Evolutionary conservation across 2,113 vertebrate species (phyloP), one percentile per base, ranked within the genome.

Genomic region (Euleptes europaea): DNA sequence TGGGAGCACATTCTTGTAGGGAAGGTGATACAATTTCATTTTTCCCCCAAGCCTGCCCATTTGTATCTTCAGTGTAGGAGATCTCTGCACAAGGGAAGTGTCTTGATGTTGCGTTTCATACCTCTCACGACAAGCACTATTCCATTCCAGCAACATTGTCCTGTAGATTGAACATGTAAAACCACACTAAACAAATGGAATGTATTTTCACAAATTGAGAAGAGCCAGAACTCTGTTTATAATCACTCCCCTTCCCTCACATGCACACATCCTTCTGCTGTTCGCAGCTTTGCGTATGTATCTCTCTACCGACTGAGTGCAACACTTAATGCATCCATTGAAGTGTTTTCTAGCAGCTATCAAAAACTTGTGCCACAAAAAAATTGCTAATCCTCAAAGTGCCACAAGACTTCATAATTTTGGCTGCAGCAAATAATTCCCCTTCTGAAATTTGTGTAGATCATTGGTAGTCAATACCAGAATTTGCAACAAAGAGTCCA

Each of bases 41-140:
- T 67, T 87, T 74, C 85, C 44, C 23, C 86, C 88, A 40, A 89
- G 80, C 60, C 84, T 93, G 60, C 94, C 94, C 86, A 96, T 91
- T 73, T 51, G 84, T 73, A 96, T 83, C 8, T 44, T 96, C 91
- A 95, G 93, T 85, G 90, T 84, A 60, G 87, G 94, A 80, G 71
- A 89, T 83, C 94, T 93, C 81, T 92, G 87, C 3, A 95, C 92
- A 74, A 93, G 82, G 49, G 96, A 94, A 88, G 94, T 92, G 79
- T 71, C 90, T 90, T 93, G 94, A 89, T 94, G 94, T 74, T 95
- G 94, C 85, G 91, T 92, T 86, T 93, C 93, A 23, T 95, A 96
- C 82, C 90, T 92, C 89, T 96, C 92, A 85, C 84, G 94, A 8
- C 76, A 65, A 40, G 77, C 5, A 14, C 65, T 86, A 85, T 95